Evolutionary conservation across 2,888 invertebrate genomes (phyloP).

Genomic region (Smittia sp.): DNA sequence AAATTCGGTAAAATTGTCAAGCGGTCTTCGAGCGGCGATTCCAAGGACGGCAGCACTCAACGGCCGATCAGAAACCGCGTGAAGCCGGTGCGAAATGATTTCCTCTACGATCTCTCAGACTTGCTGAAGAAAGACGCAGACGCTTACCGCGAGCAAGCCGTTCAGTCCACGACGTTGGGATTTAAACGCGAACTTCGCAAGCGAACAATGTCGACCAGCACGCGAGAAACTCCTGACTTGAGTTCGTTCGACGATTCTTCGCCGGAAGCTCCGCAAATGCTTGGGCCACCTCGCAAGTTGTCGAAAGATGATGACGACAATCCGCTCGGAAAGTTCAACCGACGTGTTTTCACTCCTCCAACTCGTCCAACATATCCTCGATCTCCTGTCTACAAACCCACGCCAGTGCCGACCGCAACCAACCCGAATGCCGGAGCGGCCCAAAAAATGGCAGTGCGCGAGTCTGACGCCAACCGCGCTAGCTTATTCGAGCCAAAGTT

Average conservation of each 20-base stretch:
- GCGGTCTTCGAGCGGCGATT: background rate
- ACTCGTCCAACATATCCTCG: background rate
- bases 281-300: background rate
- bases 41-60: conserved; percentile 43
- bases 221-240: conserved; percentile 13
- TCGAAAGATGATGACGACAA: background rate
- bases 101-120: conserved; percentile 67
- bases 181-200: conserved; percentile 28
- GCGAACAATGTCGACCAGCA: conserved; percentile 33
- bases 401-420: background rate
- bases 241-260: conserved; percentile 11
- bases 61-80: conserved; percentile 65
- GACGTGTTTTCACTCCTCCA: conserved; percentile 29
- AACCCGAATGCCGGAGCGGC: conserved; percentile 29
- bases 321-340: conserved; percentile 3
- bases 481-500: conserved; percentile 36
- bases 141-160: conserved; percentile 32
- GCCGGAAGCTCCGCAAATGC: background rate
- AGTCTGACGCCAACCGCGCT: background rate
- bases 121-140: conserved; percentile 50
- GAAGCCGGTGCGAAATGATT: conserved; percentile 66
- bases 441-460: conserved; percentile 9
- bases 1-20: conserved; percentile 12
- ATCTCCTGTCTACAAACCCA: conserved; percentile 29
- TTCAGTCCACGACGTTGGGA: background rate